phyloP scores from a whole-genome alignment of 2,113 vertebrate genomes.

The Chrysochloris asiatica region DNA sequence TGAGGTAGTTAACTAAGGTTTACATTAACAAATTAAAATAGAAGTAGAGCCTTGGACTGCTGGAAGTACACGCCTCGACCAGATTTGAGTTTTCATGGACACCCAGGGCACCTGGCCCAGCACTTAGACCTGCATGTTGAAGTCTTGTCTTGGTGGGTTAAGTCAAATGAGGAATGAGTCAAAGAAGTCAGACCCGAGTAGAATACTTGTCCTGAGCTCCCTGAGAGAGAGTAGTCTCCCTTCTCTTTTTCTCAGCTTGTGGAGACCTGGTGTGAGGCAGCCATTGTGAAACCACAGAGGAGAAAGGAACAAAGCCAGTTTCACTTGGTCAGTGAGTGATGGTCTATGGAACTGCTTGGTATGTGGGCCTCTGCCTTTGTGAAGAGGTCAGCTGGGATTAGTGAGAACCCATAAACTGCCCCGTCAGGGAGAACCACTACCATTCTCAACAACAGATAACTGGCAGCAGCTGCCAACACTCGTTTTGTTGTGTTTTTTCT shows the following conservation, averaged over 20 bases:
- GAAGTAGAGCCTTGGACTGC: neutral
- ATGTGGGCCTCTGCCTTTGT: conserved; percentile 50
- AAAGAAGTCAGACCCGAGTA: neutral
- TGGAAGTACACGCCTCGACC: neutral
- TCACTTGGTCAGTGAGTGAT: neutral
- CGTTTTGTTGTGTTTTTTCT: neutral
- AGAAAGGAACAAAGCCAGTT: neutral
- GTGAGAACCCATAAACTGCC: conserved; percentile 42
- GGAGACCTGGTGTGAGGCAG: neutral
- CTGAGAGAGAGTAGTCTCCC: neutral
- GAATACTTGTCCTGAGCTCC: neutral
- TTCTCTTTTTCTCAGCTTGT: neutral
- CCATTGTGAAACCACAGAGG: neutral
- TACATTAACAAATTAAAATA: neutral
- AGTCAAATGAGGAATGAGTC: neutral
- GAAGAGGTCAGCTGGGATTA: conserved; percentile 26
- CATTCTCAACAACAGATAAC: conserved; percentile 24
- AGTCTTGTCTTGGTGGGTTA: neutral
- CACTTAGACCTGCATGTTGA: neutral
- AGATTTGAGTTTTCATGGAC: neutral
- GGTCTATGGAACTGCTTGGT: neutral
- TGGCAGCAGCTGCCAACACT: conserved; percentile 45
- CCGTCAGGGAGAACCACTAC: conserved; percentile 31
- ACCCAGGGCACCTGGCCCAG: neutral
- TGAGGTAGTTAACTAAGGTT: neutral